Evolutionary conservation across 2,888 invertebrate genomes (phyloP).

Genomic region (Drosophila neutralis): DNA sequence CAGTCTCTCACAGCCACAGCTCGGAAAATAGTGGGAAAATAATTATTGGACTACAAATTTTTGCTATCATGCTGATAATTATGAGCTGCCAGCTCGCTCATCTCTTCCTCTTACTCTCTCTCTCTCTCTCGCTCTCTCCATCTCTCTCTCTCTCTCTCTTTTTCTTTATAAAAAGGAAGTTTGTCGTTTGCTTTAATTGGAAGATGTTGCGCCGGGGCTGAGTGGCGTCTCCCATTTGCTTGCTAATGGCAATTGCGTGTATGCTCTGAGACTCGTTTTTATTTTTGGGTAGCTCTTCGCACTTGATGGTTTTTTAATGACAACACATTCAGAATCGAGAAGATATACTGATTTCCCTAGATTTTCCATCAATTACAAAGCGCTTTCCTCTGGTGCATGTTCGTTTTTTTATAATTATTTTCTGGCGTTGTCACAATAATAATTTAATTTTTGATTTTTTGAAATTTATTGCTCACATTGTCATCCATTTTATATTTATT

Average conservation of each 20-base stretch:
- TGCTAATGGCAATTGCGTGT: conserved; percentile 70
- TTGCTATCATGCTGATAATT: conserved; percentile 76
- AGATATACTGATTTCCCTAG: conserved; percentile 21
- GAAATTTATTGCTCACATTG: background rate
- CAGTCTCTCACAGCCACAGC: conserved; percentile 18
- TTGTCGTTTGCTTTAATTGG: conserved; percentile 59
- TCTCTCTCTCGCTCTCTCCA: background rate
- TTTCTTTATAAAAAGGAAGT: conserved; percentile 49
- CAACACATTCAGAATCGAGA: conserved; percentile 22
- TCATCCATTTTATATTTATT: background rate
- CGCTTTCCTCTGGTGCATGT: background rate
- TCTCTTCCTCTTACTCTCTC: background rate
- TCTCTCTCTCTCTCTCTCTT: background rate
- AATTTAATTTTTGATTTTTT: background rate
- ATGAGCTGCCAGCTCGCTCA: conserved; percentile 27
- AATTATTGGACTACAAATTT: conserved; percentile 74
- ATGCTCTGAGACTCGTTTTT: conserved; percentile 1
- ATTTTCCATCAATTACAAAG: conserved; percentile 10
- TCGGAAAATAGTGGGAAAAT: conserved; percentile 72
- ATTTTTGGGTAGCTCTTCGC: background rate
- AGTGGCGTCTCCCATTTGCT: conserved; percentile 2
- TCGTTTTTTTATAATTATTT: background rate
- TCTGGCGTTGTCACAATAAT: background rate
- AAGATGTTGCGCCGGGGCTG: conserved; percentile 25
- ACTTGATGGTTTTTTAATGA: conserved; percentile 52